phyloP scores from a whole-genome alignment of 2,797 vertebrate genomes.

The Falco columbarius region DNA sequence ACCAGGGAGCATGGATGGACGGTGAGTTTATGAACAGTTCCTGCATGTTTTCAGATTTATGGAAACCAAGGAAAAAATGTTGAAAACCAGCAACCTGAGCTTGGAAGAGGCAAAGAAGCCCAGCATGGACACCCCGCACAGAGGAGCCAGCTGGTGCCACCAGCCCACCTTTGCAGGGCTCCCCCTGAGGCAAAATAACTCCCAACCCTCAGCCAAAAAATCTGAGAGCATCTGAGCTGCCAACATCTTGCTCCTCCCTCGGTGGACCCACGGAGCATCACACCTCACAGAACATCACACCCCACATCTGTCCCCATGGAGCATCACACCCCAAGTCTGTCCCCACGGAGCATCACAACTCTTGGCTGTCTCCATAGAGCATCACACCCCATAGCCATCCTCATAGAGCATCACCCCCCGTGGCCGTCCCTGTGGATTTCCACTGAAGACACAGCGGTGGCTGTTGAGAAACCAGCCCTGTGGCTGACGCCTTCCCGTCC shows the following conservation, averaged over 20 bases:
- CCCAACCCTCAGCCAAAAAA: not conserved
- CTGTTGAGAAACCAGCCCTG: not conserved
- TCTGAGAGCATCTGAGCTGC: not conserved
- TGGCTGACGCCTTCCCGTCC: not conserved
- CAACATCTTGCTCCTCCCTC: rapidly evolving
- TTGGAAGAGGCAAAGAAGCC: not conserved
- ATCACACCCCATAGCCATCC: not conserved
- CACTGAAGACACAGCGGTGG: rapidly evolving
- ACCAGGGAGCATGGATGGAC: rapidly evolving
- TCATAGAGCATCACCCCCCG: not conserved
- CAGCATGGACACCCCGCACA: not conserved
- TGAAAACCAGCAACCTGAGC: rapidly evolving
- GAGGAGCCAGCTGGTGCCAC: not conserved
- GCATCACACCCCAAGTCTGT: not conserved
- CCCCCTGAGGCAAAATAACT: not conserved
- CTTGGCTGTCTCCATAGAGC: not conserved
- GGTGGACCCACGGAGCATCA: rapidly evolving
- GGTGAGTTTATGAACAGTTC: too few species aligned
- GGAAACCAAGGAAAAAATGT: not conserved
- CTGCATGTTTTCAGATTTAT: not conserved
- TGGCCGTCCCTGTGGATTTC: not conserved
- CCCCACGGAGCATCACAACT: not conserved
- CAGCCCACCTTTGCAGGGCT: not conserved
- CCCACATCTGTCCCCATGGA: not conserved
- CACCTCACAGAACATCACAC: rapidly evolving